phyloP scores from a whole-genome alignment of 2,113 vertebrate genomes.

The Helogale parvula region DNA sequence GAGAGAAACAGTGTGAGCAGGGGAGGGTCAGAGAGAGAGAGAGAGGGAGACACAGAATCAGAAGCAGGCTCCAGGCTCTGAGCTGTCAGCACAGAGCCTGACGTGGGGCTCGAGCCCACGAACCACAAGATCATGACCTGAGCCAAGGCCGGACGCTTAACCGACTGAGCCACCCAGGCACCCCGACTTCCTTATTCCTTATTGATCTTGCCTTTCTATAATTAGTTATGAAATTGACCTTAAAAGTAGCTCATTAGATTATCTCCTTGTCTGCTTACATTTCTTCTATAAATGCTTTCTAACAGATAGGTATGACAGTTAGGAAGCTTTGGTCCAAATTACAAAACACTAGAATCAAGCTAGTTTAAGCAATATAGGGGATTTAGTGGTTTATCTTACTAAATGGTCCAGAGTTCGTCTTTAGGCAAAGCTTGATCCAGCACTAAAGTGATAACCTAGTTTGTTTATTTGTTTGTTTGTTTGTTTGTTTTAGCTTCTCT shows the following conservation, averaged over 20 bases:
- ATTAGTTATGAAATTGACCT: background rate
- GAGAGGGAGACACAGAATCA: too few species aligned
- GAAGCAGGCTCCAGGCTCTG: too few species aligned
- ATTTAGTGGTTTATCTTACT: background rate
- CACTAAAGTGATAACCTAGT: background rate
- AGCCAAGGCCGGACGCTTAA: too few species aligned
- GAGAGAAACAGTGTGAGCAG: too few species aligned
- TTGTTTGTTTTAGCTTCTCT: background rate
- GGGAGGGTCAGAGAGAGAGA: too few species aligned
- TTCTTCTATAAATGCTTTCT: background rate
- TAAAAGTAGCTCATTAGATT: background rate
- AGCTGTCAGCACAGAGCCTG: too few species aligned
- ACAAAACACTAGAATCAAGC: background rate
- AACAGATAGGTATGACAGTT: background rate
- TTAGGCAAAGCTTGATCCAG: slow-evolving; percentile 20
- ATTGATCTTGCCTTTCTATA: background rate
- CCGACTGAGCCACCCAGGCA: too few species aligned
- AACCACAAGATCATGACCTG: too few species aligned
- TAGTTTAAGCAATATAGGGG: background rate
- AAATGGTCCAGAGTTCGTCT: background rate
- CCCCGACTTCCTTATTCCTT: background rate
- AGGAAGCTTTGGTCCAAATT: background rate
- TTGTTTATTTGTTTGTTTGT: background rate
- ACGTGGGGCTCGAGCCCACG: too few species aligned
- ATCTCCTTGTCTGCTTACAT: background rate